These are phyloP conservation scores for Halyomorpha halys DNA, from an alignment of 1,140 invertebrate genomes.

Conservation along the genomic window DNA sequence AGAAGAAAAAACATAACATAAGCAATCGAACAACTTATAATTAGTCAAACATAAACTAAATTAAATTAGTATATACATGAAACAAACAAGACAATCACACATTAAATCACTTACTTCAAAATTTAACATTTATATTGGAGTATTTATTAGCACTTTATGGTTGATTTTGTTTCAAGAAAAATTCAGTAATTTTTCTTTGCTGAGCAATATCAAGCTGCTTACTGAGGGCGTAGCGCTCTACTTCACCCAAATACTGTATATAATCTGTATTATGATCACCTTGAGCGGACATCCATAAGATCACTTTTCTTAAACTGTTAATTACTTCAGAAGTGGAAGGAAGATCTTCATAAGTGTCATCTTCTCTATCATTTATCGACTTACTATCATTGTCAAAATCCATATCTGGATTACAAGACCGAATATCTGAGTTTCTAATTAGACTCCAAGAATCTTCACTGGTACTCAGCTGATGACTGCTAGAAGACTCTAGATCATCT, in stretches of 20 bases:
- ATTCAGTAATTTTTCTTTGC: conserved; percentile 27
- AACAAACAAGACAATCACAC: too few relatives aligned
- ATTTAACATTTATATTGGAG: not conserved
- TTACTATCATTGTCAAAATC: conserved; percentile 14
- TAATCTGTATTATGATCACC: conserved; percentile 23
- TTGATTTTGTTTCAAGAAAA: conserved; percentile 19
- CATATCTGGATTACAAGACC: not conserved
- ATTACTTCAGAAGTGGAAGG: conserved; percentile 25
- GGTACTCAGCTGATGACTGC: not conserved
- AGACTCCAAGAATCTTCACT: conserved; percentile 3
- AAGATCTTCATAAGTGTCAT: conserved; percentile 17
- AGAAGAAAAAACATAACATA: too few relatives aligned
- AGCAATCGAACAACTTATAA: too few relatives aligned
- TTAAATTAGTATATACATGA: too few relatives aligned
- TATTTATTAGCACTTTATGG: not conserved
- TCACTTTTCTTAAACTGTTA: conserved; percentile 26
- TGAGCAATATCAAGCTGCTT: conserved; percentile 18
- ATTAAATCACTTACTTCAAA: too few relatives aligned
- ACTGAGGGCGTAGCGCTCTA: conserved; percentile 23
- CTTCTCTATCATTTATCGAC: conserved; percentile 13
- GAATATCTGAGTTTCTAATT: not conserved
- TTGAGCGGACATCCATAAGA: conserved; percentile 26
- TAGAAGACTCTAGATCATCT: not conserved
- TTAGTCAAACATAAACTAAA: too few relatives aligned
- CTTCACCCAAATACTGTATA: conserved; percentile 24